Percentiles rank a stretch among this genome's conserved stretches.
Evolutionary conservation across 2,113 vertebrate species (phyloP).

Genomic region (Rhadina sibilatrix): DNA sequence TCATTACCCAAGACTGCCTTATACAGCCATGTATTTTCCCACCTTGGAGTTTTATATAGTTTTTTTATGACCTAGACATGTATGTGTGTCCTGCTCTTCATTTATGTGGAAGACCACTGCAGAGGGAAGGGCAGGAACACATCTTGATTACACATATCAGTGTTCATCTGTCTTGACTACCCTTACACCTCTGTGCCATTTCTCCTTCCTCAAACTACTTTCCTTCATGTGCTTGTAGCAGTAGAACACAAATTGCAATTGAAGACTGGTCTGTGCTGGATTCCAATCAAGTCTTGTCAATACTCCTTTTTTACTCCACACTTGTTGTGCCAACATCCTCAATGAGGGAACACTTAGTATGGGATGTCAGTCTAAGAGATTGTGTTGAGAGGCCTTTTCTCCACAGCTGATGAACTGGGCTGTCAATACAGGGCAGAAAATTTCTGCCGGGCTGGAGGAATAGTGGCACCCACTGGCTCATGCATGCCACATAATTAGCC

Average conservation of each 20-base stretch:
- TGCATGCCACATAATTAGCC: accelerated
- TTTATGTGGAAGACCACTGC: neutral
- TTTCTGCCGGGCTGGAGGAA: neutral
- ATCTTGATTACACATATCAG: no score
- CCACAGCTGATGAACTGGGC: neutral
- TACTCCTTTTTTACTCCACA: neutral
- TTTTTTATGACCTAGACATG: neutral
- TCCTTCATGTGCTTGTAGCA: neutral
- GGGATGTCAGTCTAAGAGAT: neutral
- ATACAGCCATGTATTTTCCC: neutral
- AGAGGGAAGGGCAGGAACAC: neutral
- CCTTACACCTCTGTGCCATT: neutral
- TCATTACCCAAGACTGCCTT: neutral
- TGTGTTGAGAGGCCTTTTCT: neutral
- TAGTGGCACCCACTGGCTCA: neutral
- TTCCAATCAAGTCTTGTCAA: neutral
- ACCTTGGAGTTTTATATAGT: neutral
- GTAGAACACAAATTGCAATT: neutral
- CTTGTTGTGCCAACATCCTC: neutral
- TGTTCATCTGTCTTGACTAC: neutral
- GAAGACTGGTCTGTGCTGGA: neutral
- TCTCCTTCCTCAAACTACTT: neutral
- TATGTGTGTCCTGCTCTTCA: neutral
- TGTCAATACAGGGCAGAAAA: neutral
- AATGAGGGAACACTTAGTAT: accelerated